A percentile compares a stretch with the other conserved stretches of the same genome.
These are phyloP conservation scores for Phocoena sinus DNA, from an alignment of 2,113 vertebrate genomes.

Conservation along the genomic window DNA sequence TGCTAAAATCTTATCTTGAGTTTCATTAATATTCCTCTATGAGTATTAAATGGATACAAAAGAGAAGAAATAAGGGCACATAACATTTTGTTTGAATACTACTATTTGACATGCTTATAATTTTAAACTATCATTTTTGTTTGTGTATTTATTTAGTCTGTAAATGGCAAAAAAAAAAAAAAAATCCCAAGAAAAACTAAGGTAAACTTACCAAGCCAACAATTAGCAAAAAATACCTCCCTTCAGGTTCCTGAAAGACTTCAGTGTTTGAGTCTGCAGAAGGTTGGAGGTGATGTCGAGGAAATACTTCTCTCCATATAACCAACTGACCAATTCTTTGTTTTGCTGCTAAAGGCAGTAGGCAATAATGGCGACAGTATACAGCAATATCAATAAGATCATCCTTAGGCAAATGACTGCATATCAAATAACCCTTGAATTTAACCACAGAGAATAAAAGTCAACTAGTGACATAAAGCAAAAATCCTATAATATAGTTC, in stretches of 20 bases:
- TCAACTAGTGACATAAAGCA: not conserved
- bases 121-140: not conserved
- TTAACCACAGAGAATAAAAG: slow-evolving; percentile 57
- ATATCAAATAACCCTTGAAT: slow-evolving; percentile 91
- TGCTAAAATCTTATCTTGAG: not conserved
- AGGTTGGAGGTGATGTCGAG: slow-evolving; percentile 76
- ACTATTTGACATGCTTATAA: not conserved
- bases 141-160: not conserved
- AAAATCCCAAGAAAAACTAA: not conserved
- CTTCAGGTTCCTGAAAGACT: slow-evolving; percentile 83
- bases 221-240: slow-evolving; percentile 93
- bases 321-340: slow-evolving; percentile 91
- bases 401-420: slow-evolving; percentile 93
- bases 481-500: not conserved
- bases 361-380: slow-evolving; percentile 92
- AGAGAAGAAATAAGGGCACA: not conserved
- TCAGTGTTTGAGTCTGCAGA: slow-evolving; percentile 39
- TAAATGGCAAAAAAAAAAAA: not conserved
- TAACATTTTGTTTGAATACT: not conserved
- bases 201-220: slow-evolving; percentile 90
- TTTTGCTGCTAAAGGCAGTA: slow-evolving; percentile 88
- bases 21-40: not conserved
- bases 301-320: slow-evolving; percentile 96
- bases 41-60: not conserved
- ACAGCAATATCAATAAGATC: slow-evolving; percentile 90